Conservation (phyloP, 2,888 invertebrate species). For the Watsonalla cultraria region DNA sequence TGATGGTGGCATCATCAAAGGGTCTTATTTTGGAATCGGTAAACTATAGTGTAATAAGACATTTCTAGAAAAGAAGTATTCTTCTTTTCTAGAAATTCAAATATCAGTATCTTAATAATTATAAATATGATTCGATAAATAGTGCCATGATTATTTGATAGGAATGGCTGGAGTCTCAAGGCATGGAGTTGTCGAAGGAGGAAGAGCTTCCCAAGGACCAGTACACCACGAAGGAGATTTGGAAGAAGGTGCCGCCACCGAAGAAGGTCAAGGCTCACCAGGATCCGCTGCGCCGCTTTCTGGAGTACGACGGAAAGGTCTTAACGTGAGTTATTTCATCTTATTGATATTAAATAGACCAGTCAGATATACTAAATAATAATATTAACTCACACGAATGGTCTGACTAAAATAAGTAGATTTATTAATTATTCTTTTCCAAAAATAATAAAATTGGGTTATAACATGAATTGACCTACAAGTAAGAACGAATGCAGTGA, state of each 20-base stretch:
- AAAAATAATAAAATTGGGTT: too few relatives aligned
- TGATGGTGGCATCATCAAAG: background rate
- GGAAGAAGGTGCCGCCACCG: slow-evolving; percentile 54
- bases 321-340: slow-evolving; percentile 72
- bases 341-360: too few relatives aligned
- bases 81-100: too few relatives aligned
- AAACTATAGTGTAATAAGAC: slow-evolving; percentile 2
- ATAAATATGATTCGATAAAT: too few relatives aligned
- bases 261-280: slow-evolving; percentile 29
- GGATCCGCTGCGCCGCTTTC: slow-evolving; percentile 80
- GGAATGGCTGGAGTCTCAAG: slow-evolving; percentile 91
- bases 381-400: too few relatives aligned
- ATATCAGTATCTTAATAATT: too few relatives aligned
- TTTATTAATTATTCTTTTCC: too few relatives aligned
- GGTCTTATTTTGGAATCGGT: background rate
- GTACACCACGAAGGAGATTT: slow-evolving; percentile 75
- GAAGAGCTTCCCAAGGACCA: slow-evolving; percentile 86
- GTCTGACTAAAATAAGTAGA: too few relatives aligned
- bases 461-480: too few relatives aligned
- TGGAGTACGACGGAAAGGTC: slow-evolving; percentile 89
- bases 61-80: too few relatives aligned
- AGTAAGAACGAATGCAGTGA: too few relatives aligned
- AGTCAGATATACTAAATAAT: too few relatives aligned
- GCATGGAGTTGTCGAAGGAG: slow-evolving; percentile 84
- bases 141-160: slow-evolving; percentile 33